These are phyloP conservation scores for Philereme transversata DNA, from an alignment of 2,888 invertebrate species.

Conservation along the genomic window DNA sequence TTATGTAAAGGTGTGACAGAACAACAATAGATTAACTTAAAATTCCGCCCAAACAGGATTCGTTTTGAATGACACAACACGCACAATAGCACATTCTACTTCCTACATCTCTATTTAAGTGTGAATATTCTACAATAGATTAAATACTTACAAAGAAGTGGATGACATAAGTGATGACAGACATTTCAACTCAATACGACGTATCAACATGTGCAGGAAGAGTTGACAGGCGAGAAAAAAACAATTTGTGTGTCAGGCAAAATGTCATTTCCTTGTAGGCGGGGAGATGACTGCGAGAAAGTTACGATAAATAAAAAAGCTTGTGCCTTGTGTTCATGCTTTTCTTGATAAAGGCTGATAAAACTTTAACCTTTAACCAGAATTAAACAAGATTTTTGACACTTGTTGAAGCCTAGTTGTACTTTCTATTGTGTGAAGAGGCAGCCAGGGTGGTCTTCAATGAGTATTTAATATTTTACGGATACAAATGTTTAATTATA, in stretches of 20 bases:
- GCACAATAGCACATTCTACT: constrained; percentile 34
- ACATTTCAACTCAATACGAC: constrained; percentile 44
- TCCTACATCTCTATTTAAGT: constrained; percentile 40
- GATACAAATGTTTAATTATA: too few species aligned
- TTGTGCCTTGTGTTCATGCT: too few species aligned
- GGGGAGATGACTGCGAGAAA: constrained; percentile 1
- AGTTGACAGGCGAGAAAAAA: constrained; percentile 37
- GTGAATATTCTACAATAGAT: constrained; percentile 25
- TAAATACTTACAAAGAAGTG: constrained; percentile 14
- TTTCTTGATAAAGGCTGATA: too few species aligned
- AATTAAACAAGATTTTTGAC: too few species aligned
- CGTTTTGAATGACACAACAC: constrained; percentile 29
- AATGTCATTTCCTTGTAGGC: constrained; percentile 41
- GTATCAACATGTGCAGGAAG: constrained; percentile 52
- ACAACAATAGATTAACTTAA: constrained; percentile 28
- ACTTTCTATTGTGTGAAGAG: too few species aligned
- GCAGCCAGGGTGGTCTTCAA: too few species aligned
- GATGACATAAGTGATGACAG: constrained; percentile 47
- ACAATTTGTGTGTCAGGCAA: constrained; percentile 29
- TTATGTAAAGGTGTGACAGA: constrained; percentile 11
- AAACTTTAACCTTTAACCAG: too few species aligned
- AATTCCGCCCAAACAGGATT: constrained; percentile 40
- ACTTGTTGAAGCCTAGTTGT: too few species aligned
- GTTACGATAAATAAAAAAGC: not conserved
- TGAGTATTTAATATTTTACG: too few species aligned